These are phyloP conservation scores for Hippocampus barbouri DNA, from an alignment of 2,113 vertebrate genomes.

Conservation along the genomic window DNA sequence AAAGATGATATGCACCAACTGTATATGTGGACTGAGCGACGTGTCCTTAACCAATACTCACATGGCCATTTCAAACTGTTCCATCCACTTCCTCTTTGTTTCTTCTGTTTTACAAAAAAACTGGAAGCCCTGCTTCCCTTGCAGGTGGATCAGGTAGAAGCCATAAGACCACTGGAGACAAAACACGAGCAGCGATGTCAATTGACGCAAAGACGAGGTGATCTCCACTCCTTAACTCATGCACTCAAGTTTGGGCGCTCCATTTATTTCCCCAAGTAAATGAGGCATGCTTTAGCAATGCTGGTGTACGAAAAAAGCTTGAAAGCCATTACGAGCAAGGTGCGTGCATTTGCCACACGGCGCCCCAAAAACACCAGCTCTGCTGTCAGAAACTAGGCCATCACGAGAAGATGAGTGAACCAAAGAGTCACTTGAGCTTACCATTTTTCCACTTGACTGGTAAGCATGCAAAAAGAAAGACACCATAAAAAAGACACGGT, in stretches of 20 bases:
- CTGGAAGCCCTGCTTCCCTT: conserved; percentile 98
- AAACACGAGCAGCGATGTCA: conserved; percentile 23
- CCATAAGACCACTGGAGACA: conserved; percentile 90
- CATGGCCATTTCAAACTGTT: conserved; percentile 99
- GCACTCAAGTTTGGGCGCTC: not conserved
- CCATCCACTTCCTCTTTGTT: conserved; percentile 98
- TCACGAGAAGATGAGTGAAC: conserved; percentile 52
- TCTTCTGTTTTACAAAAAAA: conserved; percentile 98
- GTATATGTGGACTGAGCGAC: not conserved
- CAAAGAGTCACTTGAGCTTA: conserved; percentile 76
- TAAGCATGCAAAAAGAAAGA: conserved; percentile 79
- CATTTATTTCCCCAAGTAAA: conserved; percentile 1
- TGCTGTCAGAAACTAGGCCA: conserved; percentile 29
- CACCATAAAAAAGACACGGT: conserved; percentile 70
- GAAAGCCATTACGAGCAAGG: conserved; percentile 15
- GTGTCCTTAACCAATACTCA: conserved; percentile 61
- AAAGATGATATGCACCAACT: too few relatives aligned
- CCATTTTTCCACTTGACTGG: conserved; percentile 97
- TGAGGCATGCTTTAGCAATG: conserved; percentile 44
- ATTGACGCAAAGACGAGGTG: not conserved
- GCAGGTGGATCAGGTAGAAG: conserved; percentile 94
- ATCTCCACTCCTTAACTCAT: not conserved
- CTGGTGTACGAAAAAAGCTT: conserved; percentile 23
- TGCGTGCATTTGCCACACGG: conserved; percentile 35
- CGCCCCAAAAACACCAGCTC: conserved; percentile 27